A percentile compares a stretch with the other conserved stretches of the same genome.
phyloP scores from a whole-genome alignment of 2,888 invertebrate species.

The Monochamus alternatus region DNA sequence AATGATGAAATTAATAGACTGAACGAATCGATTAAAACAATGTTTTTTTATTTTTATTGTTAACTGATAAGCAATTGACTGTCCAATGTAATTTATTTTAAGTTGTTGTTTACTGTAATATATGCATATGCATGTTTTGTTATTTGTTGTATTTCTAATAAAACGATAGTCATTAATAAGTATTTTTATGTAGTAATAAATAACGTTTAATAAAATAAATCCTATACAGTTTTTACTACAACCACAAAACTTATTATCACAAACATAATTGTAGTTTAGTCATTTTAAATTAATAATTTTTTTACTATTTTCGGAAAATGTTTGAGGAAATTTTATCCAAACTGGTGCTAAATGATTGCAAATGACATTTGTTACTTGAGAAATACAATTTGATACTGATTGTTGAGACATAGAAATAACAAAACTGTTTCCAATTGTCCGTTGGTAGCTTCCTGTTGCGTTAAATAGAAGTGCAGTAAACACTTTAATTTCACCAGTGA shows the following conservation, averaged over 20 bases:
- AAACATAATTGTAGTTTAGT: neutral
- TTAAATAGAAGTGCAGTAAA: constrained; percentile 36
- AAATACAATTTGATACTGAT: constrained; percentile 37
- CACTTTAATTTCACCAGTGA: constrained; percentile 24
- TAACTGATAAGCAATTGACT: neutral
- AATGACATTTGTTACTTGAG: constrained; percentile 1
- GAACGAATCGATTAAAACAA: neutral
- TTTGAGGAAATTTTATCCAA: neutral
- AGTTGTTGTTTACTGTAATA: too few relatives aligned
- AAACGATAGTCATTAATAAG: neutral
- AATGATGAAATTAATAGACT: neutral
- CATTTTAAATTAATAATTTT: too few relatives aligned
- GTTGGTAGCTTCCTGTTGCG: constrained; percentile 40
- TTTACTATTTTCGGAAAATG: neutral
- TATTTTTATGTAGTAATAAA: neutral
- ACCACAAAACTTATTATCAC: neutral
- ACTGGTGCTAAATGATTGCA: neutral
- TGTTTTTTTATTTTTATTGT: neutral
- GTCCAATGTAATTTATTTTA: neutral
- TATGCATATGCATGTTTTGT: neutral
- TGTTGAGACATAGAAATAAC: constrained; percentile 35
- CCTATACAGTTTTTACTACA: neutral
- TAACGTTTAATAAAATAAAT: neutral
- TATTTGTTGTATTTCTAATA: neutral
- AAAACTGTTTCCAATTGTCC: constrained; percentile 28